Conservation (phyloP, 2,888 invertebrate species). For the Trachelus tabidus region DNA sequence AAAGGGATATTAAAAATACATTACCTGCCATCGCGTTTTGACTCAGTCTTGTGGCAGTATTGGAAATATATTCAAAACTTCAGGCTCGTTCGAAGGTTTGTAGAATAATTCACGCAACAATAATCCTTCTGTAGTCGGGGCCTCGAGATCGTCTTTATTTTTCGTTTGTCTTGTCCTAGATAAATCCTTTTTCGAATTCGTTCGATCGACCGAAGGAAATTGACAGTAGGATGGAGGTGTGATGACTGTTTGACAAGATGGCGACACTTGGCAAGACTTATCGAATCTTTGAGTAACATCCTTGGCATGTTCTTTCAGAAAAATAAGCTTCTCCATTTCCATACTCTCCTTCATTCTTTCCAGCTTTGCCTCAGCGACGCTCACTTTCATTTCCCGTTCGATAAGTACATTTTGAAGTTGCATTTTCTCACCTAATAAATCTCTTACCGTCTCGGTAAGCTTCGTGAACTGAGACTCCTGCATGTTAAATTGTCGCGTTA, state of each 20-base stretch:
- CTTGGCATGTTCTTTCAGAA: conserved; percentile 35
- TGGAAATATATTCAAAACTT: conserved; percentile 13
- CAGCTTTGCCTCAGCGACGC: conserved; percentile 35
- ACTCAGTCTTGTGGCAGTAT: not conserved
- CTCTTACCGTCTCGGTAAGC: conserved; percentile 41
- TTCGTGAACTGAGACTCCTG: conserved; percentile 48
- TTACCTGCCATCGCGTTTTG: no score
- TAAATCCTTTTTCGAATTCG: conserved; percentile 5
- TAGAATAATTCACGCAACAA: conserved; percentile 47
- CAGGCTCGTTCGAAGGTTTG: conserved; percentile 35
- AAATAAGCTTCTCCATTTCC: conserved; percentile 32
- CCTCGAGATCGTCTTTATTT: conserved; percentile 43
- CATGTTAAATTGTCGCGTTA: conserved; percentile 40
- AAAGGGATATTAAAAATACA: no score
- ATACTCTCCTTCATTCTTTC: conserved; percentile 33
- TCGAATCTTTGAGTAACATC: conserved; percentile 16
- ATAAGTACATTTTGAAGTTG: conserved; percentile 41
- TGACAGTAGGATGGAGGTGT: no score
- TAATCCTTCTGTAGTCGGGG: conserved; percentile 37
- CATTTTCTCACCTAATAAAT: conserved; percentile 44
- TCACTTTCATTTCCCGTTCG: conserved; percentile 32
- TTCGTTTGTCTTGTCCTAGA: conserved; percentile 26
- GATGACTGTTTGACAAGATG: no score
- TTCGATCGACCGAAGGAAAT: no score
- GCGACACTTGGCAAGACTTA: conserved; percentile 2